phyloP scores from a whole-genome alignment of 2,888 invertebrate species.

The Carpatolechia fugitivella region DNA sequence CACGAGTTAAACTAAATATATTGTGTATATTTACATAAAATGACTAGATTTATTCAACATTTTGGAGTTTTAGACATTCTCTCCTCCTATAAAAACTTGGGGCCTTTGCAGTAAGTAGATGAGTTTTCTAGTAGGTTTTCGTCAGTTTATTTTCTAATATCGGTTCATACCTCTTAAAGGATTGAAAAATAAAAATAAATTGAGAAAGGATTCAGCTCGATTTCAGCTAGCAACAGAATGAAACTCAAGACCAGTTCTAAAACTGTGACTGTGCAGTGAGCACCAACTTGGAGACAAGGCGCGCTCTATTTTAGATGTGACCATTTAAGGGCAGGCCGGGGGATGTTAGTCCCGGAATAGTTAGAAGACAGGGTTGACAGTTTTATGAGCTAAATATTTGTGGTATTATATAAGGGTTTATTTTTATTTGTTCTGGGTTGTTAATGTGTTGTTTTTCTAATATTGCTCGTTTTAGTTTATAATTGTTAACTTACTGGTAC shows the following conservation, averaged over 20 bases:
- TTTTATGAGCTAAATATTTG: neutral
- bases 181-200: too few relatives aligned
- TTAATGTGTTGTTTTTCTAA: neutral
- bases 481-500: too few relatives aligned
- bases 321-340: constrained; percentile 4
- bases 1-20: neutral
- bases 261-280: neutral
- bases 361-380: neutral
- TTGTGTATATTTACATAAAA: neutral
- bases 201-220: too few relatives aligned
- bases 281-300: neutral
- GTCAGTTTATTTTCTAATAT: too few relatives aligned
- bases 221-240: neutral
- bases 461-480: too few relatives aligned
- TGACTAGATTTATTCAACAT: neutral
- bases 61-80: neutral
- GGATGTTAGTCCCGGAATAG: constrained; percentile 5
- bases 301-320: neutral
- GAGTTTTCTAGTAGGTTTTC: too few relatives aligned
- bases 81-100: too few relatives aligned
- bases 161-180: too few relatives aligned
- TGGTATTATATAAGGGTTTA: neutral
- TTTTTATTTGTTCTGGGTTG: neutral
- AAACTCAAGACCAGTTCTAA: neutral
- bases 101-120: too few relatives aligned